phyloP scores from a whole-genome alignment of 1,140 invertebrate genomes.

The Aphaenogaster rudis region DNA sequence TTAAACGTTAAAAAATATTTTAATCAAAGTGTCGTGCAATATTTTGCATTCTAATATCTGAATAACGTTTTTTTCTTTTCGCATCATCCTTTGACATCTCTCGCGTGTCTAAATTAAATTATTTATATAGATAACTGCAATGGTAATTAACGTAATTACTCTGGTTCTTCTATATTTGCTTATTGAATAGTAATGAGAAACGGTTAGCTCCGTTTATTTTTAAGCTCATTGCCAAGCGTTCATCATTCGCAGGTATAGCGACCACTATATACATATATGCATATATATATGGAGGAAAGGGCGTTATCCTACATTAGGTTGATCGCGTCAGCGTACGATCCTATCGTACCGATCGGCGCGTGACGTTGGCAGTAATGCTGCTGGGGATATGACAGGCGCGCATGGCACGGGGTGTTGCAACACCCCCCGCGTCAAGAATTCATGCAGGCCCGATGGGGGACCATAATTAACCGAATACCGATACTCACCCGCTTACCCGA shows the following conservation, averaged over 20 bases:
- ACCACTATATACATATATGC: background rate
- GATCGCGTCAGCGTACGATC: constrained; percentile 70
- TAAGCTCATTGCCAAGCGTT: background rate
- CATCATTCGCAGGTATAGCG: constrained; percentile 26
- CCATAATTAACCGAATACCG: constrained; percentile 87
- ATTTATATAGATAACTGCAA: background rate
- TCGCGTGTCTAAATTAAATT: background rate
- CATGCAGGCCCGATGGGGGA: constrained; percentile 83
- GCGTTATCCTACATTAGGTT: constrained; percentile 70
- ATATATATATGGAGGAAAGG: constrained; percentile 42
- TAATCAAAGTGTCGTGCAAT: background rate
- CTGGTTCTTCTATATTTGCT: background rate
- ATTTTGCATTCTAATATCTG: background rate
- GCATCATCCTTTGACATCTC: background rate
- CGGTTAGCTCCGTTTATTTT: background rate
- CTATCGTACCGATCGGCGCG: constrained; percentile 74
- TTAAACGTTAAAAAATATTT: constrained; percentile 50
- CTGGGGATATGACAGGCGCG: constrained; percentile 86
- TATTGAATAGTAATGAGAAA: background rate
- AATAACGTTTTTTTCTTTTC: background rate
- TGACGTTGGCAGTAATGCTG: constrained; percentile 85
- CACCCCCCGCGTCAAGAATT: constrained; percentile 87
- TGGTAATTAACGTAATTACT: background rate
- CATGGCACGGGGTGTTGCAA: constrained; percentile 84
- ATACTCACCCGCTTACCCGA: constrained; percentile 83